A percentile compares a stretch with the other conserved stretches of the same genome.
Evolutionary conservation across 92 coral and sea anemone genomes (phyloP).

Genomic region (Zoanthus gigantus): DNA sequence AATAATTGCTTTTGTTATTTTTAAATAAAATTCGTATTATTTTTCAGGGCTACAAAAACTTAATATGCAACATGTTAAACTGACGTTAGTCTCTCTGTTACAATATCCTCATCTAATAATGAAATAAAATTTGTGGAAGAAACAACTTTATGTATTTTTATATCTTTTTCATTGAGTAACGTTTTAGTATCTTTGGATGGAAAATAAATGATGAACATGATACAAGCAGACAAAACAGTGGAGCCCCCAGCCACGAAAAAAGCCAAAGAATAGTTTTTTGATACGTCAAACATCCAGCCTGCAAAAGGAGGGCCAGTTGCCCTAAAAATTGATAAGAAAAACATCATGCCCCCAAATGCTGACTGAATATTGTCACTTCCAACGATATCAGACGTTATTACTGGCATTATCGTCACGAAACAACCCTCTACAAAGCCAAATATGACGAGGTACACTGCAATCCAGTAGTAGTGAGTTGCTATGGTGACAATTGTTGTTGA

Average conservation of each 20-base stretch:
- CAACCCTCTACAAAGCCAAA: constrained; percentile 32
- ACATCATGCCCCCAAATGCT: constrained; percentile 36
- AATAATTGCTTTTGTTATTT: no score
- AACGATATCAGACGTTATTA: constrained; percentile 41
- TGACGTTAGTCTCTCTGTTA: constrained; percentile 27
- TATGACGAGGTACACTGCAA: constrained; percentile 30
- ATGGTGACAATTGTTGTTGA: constrained; percentile 45
- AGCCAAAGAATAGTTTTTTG: constrained; percentile 23
- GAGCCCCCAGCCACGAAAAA: constrained; percentile 21
- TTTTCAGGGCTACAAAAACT: no score
- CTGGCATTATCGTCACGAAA: constrained; percentile 43
- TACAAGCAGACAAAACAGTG: constrained; percentile 14
- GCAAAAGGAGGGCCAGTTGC: constrained; percentile 33
- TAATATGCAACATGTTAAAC: not conserved
- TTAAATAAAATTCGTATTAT: no score
- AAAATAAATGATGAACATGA: constrained; percentile 2
- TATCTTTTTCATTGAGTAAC: not conserved
- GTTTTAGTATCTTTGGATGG: not conserved
- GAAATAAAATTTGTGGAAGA: not conserved
- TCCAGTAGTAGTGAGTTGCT: constrained; percentile 37
- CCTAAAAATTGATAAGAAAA: constrained; percentile 32
- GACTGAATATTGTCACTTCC: constrained; percentile 12
- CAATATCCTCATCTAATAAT: not conserved
- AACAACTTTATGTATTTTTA: not conserved
- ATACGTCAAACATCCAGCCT: constrained; percentile 40